A percentile compares a stretch with the other conserved stretches of the same genome.
Conservation (phyloP, 2,888 invertebrate species). For the Eutolmus rufibarbis region DNA sequence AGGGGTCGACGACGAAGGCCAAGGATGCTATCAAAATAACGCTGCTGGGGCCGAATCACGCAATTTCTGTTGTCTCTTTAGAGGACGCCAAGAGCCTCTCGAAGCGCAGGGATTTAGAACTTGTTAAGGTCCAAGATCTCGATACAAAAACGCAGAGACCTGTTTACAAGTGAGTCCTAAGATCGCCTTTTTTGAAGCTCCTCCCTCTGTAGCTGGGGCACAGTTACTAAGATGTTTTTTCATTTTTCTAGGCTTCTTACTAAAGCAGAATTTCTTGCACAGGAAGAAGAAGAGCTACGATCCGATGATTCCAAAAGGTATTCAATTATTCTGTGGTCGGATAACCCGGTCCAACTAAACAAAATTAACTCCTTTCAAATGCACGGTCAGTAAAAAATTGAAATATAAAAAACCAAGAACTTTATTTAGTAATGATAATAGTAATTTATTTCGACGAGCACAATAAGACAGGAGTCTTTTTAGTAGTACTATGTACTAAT, state of each 20-base stretch:
- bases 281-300: constrained; percentile 60
- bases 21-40: constrained; percentile 67
- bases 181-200: background rate
- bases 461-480: no score
- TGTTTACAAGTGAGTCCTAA: constrained; percentile 67
- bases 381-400: no score
- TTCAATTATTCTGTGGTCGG: background rate
- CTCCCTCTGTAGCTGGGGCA: background rate
- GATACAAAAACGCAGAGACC: constrained; percentile 74
- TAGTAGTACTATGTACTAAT: no score
- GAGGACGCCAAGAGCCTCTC: constrained; percentile 76
- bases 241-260: constrained; percentile 67
- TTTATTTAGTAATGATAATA: no score
- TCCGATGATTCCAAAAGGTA: background rate
- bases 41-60: constrained; percentile 68
- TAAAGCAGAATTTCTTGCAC: constrained; percentile 70
- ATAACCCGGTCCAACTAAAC: background rate
- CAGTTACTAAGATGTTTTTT: background rate
- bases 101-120: constrained; percentile 71
- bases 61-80: constrained; percentile 68
- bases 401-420: no score
- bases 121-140: constrained; percentile 73
- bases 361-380: no score
- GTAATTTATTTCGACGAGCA: no score
- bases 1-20: constrained; percentile 41